These are phyloP conservation scores for Sphaerodactylus townsendi DNA, from an alignment of 2,113 vertebrate genomes.

Conservation along the genomic window DNA sequence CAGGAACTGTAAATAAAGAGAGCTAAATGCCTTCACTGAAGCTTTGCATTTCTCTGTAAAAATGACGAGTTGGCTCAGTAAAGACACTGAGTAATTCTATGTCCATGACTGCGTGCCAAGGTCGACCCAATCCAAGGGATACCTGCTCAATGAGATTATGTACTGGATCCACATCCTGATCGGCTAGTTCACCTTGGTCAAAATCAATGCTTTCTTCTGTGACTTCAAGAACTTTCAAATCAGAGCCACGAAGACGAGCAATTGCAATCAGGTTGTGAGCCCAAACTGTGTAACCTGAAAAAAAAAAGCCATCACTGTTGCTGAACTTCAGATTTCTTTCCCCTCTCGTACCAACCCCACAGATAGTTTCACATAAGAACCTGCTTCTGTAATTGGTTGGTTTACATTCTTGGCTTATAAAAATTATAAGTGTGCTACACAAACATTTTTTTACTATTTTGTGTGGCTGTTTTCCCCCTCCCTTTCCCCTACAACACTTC, in stretches of 20 bases:
- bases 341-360: not conserved
- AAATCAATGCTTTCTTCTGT: constrained; percentile 98
- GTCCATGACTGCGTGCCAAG: constrained; percentile 94
- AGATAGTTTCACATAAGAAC: not conserved
- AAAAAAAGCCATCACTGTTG: not conserved
- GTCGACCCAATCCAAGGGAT: constrained; percentile 89
- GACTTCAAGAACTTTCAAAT: constrained; percentile 90
- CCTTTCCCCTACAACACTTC: not conserved
- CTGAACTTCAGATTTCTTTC: not conserved
- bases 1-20: constrained; percentile 79
- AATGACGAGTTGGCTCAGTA: constrained; percentile 95
- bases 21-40: constrained; percentile 95
- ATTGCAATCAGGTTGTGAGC: constrained; percentile 98
- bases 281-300: constrained; percentile 93
- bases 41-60: constrained; percentile 94
- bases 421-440: not conserved
- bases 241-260: constrained; percentile 93
- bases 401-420: not conserved
- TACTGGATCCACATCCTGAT: constrained; percentile 92
- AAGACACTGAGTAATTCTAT: constrained; percentile 87
- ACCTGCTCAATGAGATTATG: constrained; percentile 97
- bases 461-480: not conserved
- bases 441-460: not conserved
- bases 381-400: not conserved
- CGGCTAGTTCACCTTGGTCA: constrained; percentile 90